These are phyloP conservation scores for Rhizomys pruinosus DNA, from an alignment of 2,113 vertebrate species.

Conservation along the genomic window DNA sequence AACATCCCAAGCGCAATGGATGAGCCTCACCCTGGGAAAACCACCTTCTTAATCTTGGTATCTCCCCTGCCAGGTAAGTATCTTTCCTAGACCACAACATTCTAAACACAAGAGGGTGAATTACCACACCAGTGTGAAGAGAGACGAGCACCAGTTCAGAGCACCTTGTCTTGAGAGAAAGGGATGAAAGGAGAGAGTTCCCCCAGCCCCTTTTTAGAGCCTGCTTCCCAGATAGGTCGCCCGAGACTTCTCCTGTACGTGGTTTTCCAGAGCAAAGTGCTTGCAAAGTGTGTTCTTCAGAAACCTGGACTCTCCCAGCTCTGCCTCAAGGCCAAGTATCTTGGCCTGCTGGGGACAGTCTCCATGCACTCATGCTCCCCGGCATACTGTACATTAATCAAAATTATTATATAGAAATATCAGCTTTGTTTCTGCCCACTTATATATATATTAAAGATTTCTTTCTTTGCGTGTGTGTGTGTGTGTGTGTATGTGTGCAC, in stretches of 20 bases:
- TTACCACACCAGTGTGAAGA: neutral
- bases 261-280: neutral
- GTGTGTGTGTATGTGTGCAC: neutral
- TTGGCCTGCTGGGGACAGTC: neutral
- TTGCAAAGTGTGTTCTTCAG: neutral
- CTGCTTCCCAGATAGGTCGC: neutral
- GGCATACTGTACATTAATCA: neutral
- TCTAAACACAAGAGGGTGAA: neutral
- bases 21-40: too few species aligned
- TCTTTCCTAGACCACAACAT: neutral
- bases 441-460: neutral
- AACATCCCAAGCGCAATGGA: too few species aligned
- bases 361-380: accelerated
- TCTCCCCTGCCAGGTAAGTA: too few species aligned
- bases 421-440: neutral
- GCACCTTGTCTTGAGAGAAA: neutral
- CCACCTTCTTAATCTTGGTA: too few species aligned
- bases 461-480: neutral
- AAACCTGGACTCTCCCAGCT: neutral
- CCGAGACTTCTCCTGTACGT: neutral
- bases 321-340: neutral
- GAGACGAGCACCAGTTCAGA: neutral
- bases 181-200: neutral
- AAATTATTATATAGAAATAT: neutral
- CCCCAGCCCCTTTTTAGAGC: neutral